Percentiles rank a stretch among this genome's conserved stretches.
These are phyloP conservation scores for Agapostemon virescens DNA, from an alignment of 2,888 invertebrate genomes.

Conservation along the genomic window DNA sequence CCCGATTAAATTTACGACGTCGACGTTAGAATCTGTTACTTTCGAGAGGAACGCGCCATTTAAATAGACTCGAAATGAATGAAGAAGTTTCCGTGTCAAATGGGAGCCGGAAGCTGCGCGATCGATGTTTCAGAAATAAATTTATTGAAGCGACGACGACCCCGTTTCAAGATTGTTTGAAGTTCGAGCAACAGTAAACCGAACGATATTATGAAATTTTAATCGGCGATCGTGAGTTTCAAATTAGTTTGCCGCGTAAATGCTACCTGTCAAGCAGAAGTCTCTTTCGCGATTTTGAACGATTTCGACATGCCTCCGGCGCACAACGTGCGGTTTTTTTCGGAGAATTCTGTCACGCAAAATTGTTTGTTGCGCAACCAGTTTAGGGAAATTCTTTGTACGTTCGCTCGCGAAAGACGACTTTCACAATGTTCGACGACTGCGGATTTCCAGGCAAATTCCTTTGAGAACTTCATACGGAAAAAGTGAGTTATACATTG, in stretches of 20 bases:
- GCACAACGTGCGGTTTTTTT: too few species aligned
- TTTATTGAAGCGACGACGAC: not conserved
- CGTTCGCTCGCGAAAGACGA: too few species aligned
- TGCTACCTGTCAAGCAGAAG: not conserved
- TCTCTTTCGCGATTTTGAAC: not conserved
- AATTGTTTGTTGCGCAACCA: not conserved
- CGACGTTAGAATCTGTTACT: not conserved
- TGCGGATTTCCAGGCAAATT: too few species aligned
- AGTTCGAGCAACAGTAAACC: not conserved
- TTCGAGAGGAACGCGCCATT: not conserved
- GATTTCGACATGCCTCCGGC: not conserved
- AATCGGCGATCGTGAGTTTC: not conserved
- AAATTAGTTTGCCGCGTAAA: not conserved
- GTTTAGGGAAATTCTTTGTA: too few species aligned
- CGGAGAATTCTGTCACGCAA: not conserved
- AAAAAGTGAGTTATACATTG: too few species aligned
- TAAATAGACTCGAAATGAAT: not conserved
- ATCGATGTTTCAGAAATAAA: not conserved
- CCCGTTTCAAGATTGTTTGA: not conserved
- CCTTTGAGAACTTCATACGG: too few species aligned
- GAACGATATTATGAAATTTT: not conserved
- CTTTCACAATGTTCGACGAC: too few species aligned
- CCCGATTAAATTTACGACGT: not conserved
- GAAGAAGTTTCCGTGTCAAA: not conserved
- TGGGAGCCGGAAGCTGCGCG: not conserved